Evolutionary conservation across 2,113 vertebrate species (phyloP), one percentile per base, ranked within the genome.

Genomic region (Callaeas wilsoni): DNA sequence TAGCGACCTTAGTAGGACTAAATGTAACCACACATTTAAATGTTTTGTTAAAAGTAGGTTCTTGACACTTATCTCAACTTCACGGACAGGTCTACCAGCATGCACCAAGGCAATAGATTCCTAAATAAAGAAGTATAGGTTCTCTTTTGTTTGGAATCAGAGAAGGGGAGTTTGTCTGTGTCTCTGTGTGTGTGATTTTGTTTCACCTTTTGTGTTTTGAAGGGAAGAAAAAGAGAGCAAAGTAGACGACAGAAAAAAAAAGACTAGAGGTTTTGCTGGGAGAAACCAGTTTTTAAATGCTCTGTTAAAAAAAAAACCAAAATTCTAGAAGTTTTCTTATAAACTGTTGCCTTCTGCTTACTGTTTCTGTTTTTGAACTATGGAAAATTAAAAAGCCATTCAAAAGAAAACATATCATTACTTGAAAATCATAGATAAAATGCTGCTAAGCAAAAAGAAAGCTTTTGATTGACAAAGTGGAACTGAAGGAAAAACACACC

Each of bases 81-180:
- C 35, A 25, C 3, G 8, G 19, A 50, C 29, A 20, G 9, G 6
- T 73, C 13, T 70, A 41, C 16, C 35, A 65, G 30, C 25, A 44
- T 1, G 15, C 30, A 75, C 12, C 64, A 46, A 77, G 56, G 62
- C 22, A 55, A 42, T 0, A 8, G 12, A 79, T 33, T 53, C 21
- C 37, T 16, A 89, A 87, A 79, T 39, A 13, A 68, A 68, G 15
- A 50, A 2, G 1, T 5, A 12, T 6, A 77, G 9, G 6, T 69
- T 81, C 30, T 56, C 30, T 65, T 49, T 52, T 9, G 0, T 37
- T 37, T 50, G 9, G 30, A 55, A 12, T 12, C 9, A 41, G 6
- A 16, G 21, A 25, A 13, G 2, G 13, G 2, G 13, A 10, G 10
- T 14, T 2, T 52, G 4, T 12, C 7, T 20, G 17, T 10, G 12